Base-by-base conservation (phyloP, 53 echinoderm and acorn worm genomes). In the Hippasteria phrygiana region DNA sequence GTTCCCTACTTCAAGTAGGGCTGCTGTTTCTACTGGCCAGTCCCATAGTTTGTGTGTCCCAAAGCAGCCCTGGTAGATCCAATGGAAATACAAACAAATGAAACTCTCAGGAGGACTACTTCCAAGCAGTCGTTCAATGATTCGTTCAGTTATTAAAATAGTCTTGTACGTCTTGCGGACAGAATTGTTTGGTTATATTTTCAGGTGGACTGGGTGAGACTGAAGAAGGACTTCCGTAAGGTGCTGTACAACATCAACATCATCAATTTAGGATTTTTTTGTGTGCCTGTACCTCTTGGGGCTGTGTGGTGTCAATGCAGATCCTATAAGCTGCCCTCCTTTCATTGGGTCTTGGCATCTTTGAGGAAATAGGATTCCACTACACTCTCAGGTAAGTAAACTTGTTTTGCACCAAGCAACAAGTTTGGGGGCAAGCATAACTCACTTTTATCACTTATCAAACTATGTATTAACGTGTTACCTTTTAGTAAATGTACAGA, bases 331-430 rank as follows among this genome's bases (percentile, higher is more conserved):
- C 41, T 94, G 53, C 94, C 94, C 26, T 81, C 94, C 13, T 75
- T 90, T 47, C 88, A 74, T 26, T 18, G 76, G 20, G 81, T 84
- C 35, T 40, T 92, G 35, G 53, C 87, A 63, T 94, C 39, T 43
- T 81, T 54, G 90, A 90, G 65, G 94, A 94, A 24, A 66, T 92
- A 41, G 90, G 74, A 5, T 94, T 94, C 76, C 92, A 94, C 77
- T 92, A 90, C 77, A 40, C 75, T 4, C 92, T 90, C 90, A 90
- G 92, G 94, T 92, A 28, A 59, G 17, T 14, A n/a, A n/a, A n/a
- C n/a, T n/a, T n/a, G n/a, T n/a, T n/a, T n/a, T n/a, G n/a, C n/a
- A n/a, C n/a, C n/a, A n/a, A n/a, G n/a, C n/a, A n/a, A n/a, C n/a
- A n/a, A n/a, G n/a, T n/a, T n/a, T n/a, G n/a, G n/a, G n/a, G n/a